These are phyloP conservation scores for Lordiphosa fenestrarum DNA, from an alignment of 2,888 invertebrate species.

Conservation along the genomic window DNA sequence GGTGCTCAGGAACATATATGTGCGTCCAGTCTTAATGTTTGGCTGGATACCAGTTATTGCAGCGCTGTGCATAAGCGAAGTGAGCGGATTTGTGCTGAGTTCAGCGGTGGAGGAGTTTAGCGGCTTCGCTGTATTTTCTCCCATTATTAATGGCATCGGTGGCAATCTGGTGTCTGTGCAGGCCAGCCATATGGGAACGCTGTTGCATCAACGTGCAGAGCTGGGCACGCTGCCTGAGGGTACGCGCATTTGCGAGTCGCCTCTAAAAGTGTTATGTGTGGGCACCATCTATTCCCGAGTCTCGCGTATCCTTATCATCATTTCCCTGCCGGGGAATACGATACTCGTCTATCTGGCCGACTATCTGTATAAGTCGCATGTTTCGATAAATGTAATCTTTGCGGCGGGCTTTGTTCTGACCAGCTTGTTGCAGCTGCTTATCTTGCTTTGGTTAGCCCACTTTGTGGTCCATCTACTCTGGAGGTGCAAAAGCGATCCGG, in stretches of 20 bases:
- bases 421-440: constrained; percentile 35
- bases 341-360: constrained; percentile 28
- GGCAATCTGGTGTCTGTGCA: constrained; percentile 94
- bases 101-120: constrained; percentile 14
- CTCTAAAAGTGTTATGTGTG: too few relatives aligned
- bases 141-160: constrained; percentile 95
- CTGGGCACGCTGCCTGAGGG: constrained; percentile 20
- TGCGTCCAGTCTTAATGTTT: constrained; percentile 12
- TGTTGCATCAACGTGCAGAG: constrained; percentile 18
- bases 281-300: constrained; percentile 40
- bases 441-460: constrained; percentile 30
- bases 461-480: constrained; percentile 38
- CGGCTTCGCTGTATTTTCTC: constrained; percentile 92
- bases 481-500: constrained; percentile 38
- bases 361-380: constrained; percentile 11
- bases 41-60: constrained; percentile 42
- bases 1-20: constrained; percentile 26
- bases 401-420: constrained; percentile 9
- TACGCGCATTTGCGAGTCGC: too few relatives aligned
- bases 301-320: constrained; percentile 27
- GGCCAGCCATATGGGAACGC: constrained; percentile 84
- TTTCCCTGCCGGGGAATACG: constrained; percentile 32
- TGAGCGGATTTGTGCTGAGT: constrained; percentile 33
- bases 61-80: constrained; percentile 29
- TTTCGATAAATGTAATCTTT: constrained; percentile 18